phyloP scores from a whole-genome alignment of 2,888 invertebrate genomes.

The Arge pagana region DNA sequence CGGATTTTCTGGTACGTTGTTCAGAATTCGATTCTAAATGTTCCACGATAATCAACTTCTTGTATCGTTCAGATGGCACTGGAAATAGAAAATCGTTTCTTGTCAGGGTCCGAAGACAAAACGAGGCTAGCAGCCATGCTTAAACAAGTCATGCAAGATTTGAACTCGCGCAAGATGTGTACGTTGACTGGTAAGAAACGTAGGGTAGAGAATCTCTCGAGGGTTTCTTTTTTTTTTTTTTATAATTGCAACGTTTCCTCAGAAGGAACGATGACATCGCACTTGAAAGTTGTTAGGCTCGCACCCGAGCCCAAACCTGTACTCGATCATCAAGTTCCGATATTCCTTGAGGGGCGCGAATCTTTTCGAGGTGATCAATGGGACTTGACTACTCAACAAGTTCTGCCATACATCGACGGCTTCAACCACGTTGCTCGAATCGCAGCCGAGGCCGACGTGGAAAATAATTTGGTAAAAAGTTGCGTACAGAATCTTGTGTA shows the following conservation, averaged over 20 bases:
- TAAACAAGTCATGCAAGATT: slow-evolving; percentile 76
- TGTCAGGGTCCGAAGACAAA: slow-evolving; percentile 74
- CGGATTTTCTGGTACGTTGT: slow-evolving; percentile 80
- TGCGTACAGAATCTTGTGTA: slow-evolving; percentile 91
- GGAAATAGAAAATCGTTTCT: slow-evolving; percentile 84
- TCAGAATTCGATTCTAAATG: neutral
- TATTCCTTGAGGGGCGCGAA: slow-evolving; percentile 72
- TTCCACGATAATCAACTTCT: too few species aligned
- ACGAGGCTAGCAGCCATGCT: slow-evolving; percentile 75
- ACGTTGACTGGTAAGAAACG: slow-evolving; percentile 71
- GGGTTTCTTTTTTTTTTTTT: too few species aligned
- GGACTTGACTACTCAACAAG: slow-evolving; percentile 94
- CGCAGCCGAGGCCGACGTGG: slow-evolving; percentile 87
- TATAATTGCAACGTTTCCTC: too few species aligned
- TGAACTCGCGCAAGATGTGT: slow-evolving; percentile 80
- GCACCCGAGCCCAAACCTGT: slow-evolving; percentile 82
- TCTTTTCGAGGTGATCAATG: slow-evolving; percentile 75
- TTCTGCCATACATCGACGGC: slow-evolving; percentile 87
- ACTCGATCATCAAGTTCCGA: slow-evolving; percentile 88
- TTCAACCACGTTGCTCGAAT: slow-evolving; percentile 91
- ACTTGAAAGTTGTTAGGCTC: slow-evolving; percentile 84
- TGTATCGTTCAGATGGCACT: slow-evolving; percentile 69
- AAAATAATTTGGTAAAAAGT: slow-evolving; percentile 90
- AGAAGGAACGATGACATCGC: slow-evolving; percentile 87
- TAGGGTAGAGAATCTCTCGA: too few species aligned